Percentiles rank a stretch among this genome's conserved stretches.
Conservation (phyloP, 1,140 invertebrate species). For the Platorchestia sp. region DNA sequence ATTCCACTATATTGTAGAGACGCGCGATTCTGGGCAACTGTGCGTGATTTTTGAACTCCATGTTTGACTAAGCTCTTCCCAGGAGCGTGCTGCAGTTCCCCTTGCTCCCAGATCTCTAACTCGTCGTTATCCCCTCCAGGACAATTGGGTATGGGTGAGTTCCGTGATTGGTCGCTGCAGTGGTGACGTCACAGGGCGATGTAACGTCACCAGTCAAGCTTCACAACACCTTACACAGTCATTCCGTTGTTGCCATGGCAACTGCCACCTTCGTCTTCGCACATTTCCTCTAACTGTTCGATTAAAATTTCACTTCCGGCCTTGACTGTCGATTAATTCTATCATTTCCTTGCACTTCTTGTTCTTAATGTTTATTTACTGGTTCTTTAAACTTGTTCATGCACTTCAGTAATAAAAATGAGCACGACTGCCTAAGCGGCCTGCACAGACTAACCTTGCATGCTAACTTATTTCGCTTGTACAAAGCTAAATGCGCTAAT, state of each 20-base stretch:
- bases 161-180: slow-evolving; percentile 32
- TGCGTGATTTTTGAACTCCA: no score
- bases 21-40: no score
- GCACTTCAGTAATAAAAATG: not conserved
- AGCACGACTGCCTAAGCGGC: not conserved
- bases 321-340: not conserved
- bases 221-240: slow-evolving; percentile 15
- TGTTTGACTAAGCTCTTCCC: no score
- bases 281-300: not conserved
- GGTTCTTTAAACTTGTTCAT: not conserved
- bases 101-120: not conserved
- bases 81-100: not conserved
- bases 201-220: not conserved
- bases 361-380: not conserved
- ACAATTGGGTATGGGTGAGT: slow-evolving; percentile 42
- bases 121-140: not conserved
- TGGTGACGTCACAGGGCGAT: not conserved
- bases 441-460: not conserved
- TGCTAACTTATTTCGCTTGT: not conserved
- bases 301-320: not conserved
- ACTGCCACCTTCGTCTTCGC: slow-evolving; percentile 4
- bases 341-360: not conserved
- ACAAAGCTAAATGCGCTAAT: not conserved
- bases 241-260: slow-evolving; percentile 10
- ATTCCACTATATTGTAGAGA: no score